Conservation (phyloP, 92 coral and sea anemone genomes). For the Heteractis magnifica region DNA sequence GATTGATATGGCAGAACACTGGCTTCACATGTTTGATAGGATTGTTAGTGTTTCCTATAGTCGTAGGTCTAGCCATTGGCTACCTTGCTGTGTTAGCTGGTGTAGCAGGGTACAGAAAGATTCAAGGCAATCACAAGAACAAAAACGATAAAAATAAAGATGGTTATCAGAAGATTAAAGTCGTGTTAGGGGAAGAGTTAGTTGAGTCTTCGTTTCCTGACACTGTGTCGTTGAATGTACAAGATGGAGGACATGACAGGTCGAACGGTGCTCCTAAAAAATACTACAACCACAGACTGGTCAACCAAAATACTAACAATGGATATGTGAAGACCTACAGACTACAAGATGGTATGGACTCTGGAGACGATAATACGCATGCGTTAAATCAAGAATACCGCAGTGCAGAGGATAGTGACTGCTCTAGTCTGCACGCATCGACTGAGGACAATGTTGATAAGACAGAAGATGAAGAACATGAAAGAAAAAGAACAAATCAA, state of each 20-base stretch:
- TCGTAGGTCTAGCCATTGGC: slow-evolving; percentile 90
- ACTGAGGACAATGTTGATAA: slow-evolving; percentile 61
- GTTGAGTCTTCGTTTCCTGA: slow-evolving; percentile 90
- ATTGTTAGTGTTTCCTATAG: slow-evolving; percentile 74
- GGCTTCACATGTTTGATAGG: slow-evolving; percentile 82
- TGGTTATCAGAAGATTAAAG: slow-evolving; percentile 77
- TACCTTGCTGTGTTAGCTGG: slow-evolving; percentile 72
- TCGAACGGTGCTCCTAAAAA: slow-evolving; percentile 33
- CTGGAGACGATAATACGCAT: slow-evolving; percentile 60
- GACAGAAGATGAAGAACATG: slow-evolving; percentile 53
- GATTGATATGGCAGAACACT: slow-evolving; percentile 85
- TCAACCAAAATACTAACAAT: slow-evolving; percentile 61
- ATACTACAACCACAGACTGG: slow-evolving; percentile 63
- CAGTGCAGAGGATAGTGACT: slow-evolving; percentile 57
- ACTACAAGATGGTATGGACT: slow-evolving; percentile 26
- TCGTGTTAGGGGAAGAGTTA: slow-evolving; percentile 81
- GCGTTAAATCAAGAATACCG: slow-evolving; percentile 39
- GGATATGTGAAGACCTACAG: slow-evolving; percentile 59
- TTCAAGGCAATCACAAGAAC: slow-evolving; percentile 57
- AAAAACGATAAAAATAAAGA: slow-evolving; percentile 56
- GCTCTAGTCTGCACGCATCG: slow-evolving; percentile 71
- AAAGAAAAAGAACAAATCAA: slow-evolving; percentile 20
- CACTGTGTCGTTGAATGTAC: slow-evolving; percentile 84
- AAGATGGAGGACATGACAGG: slow-evolving; percentile 52
- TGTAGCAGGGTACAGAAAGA: slow-evolving; percentile 76